phyloP scores from a whole-genome alignment of 2,888 invertebrate genomes.

The Stegana nigrithorax region DNA sequence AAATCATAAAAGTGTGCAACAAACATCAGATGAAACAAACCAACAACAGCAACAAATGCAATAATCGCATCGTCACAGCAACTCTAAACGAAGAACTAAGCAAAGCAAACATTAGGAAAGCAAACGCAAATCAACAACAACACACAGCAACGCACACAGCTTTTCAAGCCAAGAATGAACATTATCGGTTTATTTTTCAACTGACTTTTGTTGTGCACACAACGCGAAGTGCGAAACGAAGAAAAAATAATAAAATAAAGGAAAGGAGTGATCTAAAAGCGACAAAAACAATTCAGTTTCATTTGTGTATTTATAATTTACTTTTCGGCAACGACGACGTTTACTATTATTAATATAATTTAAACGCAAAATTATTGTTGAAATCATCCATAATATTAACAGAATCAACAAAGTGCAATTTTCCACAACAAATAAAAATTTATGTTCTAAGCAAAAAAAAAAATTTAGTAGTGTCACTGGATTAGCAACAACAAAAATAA shows the following conservation, averaged over 20 bases:
- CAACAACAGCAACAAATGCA: background rate
- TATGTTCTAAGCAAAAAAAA: too few species aligned
- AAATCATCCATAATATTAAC: background rate
- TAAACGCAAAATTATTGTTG: background rate
- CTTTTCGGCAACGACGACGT: too few species aligned
- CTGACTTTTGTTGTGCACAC: constrained; percentile 5
- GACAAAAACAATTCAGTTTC: background rate
- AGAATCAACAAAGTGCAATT: constrained; percentile 6
- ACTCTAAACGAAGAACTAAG: too few species aligned
- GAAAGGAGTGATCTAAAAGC: background rate
- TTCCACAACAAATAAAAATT: too few species aligned
- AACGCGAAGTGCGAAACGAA: background rate
- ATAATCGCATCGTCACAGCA: background rate
- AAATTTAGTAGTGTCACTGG: too few species aligned
- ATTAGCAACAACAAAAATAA: too few species aligned
- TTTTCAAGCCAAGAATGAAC: background rate
- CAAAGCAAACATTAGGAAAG: too few species aligned
- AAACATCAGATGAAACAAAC: background rate
- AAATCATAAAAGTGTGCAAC: background rate
- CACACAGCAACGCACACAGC: background rate
- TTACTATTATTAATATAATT: too few species aligned
- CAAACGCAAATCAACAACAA: too few species aligned
- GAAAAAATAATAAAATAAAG: background rate
- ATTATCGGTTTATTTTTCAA: background rate
- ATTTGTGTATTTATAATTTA: too few species aligned